Base-by-base conservation (phyloP, 1,140 invertebrate species). In the Pantala flavescens region DNA sequence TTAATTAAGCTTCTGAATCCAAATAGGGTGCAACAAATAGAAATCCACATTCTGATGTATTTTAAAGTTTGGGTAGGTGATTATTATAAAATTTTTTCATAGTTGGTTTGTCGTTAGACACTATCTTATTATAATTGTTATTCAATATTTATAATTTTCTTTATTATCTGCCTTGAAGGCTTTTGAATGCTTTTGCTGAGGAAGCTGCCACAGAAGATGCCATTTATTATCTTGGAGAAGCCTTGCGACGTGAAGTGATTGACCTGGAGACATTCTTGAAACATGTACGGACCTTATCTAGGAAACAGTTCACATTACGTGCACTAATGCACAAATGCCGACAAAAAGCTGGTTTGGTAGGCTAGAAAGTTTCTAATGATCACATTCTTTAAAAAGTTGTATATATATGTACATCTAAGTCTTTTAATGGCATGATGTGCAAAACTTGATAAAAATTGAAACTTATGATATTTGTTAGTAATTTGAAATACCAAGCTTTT, bases 171-270 rank as follows among this genome's bases (percentile, higher is more conserved):
- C 2, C 9, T 83, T 79, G 0, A 78, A 95, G 93, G 81, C 89
- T 99, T 80, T 83, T 99, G 42, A 95, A 95, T 85, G 90, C 95
- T 43, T 99, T 95, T 88, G 95, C 96, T 72, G 96, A 99, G 84
- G 98, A 99, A 85, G 95, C 97, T 78, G 96, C 98, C 14, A 91
- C 94, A 72, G 97, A 99, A 86, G 98, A 99, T 88, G 93, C 96
- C 73, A 98, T 99, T 79, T 99, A 99, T 83, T 98, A 97, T 82
- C 90, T 99, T 80, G 96, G 95, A n/a, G 96, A 99, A 85, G 97
- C 95, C 24, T 83, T 99, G 73, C 86, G 96, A 77, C 91, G 92
- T 79, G 92, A 93, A 74, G 93, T 97, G 5, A 95, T 99, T 81
- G 96, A 98, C 84, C 83, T 99, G 78, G 97, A 99, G 80, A 90